phyloP scores from a whole-genome alignment of 2,888 invertebrate species.

The Cancer borealis region DNA sequence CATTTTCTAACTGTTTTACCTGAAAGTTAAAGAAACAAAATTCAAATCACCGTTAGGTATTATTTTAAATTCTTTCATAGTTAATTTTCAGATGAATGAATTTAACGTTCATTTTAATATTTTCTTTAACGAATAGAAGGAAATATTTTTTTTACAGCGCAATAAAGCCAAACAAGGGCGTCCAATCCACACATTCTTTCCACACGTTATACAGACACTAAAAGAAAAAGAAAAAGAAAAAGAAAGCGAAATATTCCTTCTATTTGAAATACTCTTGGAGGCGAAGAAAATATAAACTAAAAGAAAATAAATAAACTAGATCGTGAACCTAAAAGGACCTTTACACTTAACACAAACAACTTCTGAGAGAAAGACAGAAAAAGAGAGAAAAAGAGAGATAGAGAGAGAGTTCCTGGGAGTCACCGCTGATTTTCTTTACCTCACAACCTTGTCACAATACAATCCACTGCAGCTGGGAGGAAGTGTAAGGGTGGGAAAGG shows the following conservation, averaged over 20 bases:
- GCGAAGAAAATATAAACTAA: not conserved
- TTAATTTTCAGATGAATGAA: not conserved
- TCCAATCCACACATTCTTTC: too few species aligned
- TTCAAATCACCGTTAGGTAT: not conserved
- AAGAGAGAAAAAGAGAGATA: not conserved
- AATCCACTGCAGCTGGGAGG: not conserved
- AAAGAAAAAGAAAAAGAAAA: too few species aligned
- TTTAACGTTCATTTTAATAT: not conserved
- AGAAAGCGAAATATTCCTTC: not conserved
- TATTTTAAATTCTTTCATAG: not conserved
- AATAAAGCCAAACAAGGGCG: not conserved
- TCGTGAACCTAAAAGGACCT: not conserved
- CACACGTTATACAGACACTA: too few species aligned
- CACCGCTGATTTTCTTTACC: not conserved
- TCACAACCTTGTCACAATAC: not conserved
- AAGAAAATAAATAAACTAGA: not conserved
- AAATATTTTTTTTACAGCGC: not conserved
- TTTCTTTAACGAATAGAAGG: not conserved
- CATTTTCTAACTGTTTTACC: too few species aligned
- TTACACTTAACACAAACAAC: not conserved
- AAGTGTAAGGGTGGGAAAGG: not conserved
- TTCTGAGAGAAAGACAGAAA: not conserved
- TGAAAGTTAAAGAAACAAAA: too few species aligned
- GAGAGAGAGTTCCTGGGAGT: not conserved
- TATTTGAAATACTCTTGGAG: not conserved